phyloP scores from a whole-genome alignment of 2,113 vertebrate genomes.

The Stigmatopora argus region DNA sequence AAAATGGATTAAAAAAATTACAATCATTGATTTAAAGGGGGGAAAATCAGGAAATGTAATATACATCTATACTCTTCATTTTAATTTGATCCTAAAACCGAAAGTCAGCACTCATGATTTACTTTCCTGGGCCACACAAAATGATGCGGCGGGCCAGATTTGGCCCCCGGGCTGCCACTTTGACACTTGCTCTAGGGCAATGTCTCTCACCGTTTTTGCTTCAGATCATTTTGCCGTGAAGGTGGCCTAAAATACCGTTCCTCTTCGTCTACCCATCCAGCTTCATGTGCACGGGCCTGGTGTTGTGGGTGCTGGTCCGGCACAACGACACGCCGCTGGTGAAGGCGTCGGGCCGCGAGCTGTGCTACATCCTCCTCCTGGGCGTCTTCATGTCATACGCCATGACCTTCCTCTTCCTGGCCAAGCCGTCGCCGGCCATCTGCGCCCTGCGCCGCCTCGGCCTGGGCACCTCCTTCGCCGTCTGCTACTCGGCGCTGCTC shows the following conservation, averaged over 20 bases:
- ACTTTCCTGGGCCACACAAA: too few relatives aligned
- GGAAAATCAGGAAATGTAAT: too few relatives aligned
- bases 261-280: constrained; percentile 22
- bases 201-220: too few relatives aligned
- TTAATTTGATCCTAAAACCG: too few relatives aligned
- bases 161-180: too few relatives aligned
- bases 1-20: too few relatives aligned
- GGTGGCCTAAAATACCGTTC: neutral
- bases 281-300: constrained; percentile 86
- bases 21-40: too few relatives aligned
- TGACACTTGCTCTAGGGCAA: too few relatives aligned
- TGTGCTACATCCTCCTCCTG: constrained; percentile 92
- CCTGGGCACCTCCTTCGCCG: constrained; percentile 90
- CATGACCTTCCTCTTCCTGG: constrained; percentile 98
- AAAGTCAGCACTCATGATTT: too few relatives aligned
- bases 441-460: constrained; percentile 88
- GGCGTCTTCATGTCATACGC: constrained; percentile 93
- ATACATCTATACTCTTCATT: too few relatives aligned
- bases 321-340: constrained; percentile 93
- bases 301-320: constrained; percentile 86
- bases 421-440: constrained; percentile 90
- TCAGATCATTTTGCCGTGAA: too few relatives aligned
- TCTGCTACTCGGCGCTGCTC: constrained; percentile 94
- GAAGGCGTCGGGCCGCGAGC: constrained; percentile 92
- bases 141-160: too few relatives aligned